Conservation (phyloP, 2,888 invertebrate species). For the Pterostichus niger region DNA sequence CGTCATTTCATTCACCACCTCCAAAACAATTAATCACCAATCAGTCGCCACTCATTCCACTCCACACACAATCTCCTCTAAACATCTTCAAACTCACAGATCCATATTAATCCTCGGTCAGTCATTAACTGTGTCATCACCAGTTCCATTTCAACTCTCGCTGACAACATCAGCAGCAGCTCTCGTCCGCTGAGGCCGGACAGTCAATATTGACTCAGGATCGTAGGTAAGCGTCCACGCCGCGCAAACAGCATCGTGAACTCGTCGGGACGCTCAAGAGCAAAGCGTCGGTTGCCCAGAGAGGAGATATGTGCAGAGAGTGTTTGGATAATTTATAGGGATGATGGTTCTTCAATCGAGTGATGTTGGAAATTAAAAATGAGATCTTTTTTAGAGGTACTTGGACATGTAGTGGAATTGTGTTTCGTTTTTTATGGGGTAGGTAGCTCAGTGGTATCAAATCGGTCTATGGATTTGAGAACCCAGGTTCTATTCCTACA, state of each 20-base stretch:
- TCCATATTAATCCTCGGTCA: conserved; percentile 23
- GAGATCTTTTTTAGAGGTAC: not conserved
- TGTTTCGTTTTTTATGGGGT: too few species aligned
- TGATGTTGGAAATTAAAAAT: conserved; percentile 43
- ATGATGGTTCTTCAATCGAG: conserved; percentile 12
- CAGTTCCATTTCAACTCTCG: conserved; percentile 28
- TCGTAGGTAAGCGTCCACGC: conserved; percentile 16
- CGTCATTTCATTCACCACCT: too few species aligned
- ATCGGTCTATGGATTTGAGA: too few species aligned
- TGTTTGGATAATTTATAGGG: conserved; percentile 46
- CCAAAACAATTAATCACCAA: too few species aligned
- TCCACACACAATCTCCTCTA: too few species aligned
- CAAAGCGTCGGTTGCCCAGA: conserved; percentile 23
- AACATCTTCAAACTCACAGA: too few species aligned
- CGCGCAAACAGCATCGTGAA: not conserved
- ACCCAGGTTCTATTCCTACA: too few species aligned
- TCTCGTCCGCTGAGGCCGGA: conserved; percentile 11
- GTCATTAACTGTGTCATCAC: conserved; percentile 43
- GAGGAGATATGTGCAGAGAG: not conserved
- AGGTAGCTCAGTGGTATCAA: too few species aligned
- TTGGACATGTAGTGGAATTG: not conserved
- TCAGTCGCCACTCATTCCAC: too few species aligned
- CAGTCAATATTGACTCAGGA: conserved; percentile 41
- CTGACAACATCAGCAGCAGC: conserved; percentile 1
- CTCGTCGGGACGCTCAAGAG: conserved; percentile 3